Evolutionary conservation across 2,113 vertebrate species (phyloP).

Genomic region (Periophthalmus modestus): DNA sequence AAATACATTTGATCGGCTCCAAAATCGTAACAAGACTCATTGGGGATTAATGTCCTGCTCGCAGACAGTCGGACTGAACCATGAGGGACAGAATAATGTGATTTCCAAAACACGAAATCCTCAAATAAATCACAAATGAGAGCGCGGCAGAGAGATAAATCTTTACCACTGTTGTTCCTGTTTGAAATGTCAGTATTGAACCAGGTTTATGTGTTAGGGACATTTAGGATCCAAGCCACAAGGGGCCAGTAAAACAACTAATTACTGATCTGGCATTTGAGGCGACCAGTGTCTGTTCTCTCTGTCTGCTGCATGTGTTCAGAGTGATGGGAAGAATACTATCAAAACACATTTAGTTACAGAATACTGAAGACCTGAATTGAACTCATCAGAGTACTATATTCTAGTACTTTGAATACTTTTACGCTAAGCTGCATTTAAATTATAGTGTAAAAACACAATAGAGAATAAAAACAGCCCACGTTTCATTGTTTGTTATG

Average conservation of each 20-base stretch:
- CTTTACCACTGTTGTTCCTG: neutral
- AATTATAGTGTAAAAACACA: too few relatives aligned
- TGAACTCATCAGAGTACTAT: too few relatives aligned
- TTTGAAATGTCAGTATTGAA: neutral
- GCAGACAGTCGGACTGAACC: constrained; percentile 16
- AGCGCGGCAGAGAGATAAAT: neutral
- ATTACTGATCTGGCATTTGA: neutral
- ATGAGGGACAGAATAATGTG: neutral
- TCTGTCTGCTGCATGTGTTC: too few relatives aligned
- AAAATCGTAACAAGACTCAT: constrained; percentile 5
- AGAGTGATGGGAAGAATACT: too few relatives aligned
- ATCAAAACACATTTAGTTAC: too few relatives aligned
- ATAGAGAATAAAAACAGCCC: too few relatives aligned
- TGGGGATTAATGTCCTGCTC: constrained; percentile 27
- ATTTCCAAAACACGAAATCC: constrained; percentile 17
- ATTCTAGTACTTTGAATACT: too few relatives aligned
- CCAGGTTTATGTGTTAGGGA: too few relatives aligned
- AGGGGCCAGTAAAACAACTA: neutral
- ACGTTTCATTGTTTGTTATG: too few relatives aligned
- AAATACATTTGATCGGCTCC: constrained; percentile 20
- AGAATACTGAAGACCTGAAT: too few relatives aligned
- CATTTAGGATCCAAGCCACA: neutral
- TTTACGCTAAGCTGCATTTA: too few relatives aligned
- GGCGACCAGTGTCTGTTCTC: too few relatives aligned
- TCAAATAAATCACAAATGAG: neutral